Conservation (phyloP, 53 echinoderm and acorn worm species). For the Crossaster papposus region DNA sequence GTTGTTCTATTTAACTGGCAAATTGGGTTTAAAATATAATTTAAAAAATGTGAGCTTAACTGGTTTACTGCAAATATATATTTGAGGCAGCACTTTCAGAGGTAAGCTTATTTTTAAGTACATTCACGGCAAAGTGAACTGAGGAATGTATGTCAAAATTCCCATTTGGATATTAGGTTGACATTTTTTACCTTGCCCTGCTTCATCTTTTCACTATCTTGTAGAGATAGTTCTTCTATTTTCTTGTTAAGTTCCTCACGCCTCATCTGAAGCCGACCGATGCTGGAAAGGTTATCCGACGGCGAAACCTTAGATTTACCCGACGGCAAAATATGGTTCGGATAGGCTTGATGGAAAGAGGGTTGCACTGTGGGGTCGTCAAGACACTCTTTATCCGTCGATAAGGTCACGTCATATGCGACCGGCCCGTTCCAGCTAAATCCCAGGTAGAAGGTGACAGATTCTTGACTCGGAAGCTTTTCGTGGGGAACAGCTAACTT, state of each 20-base stretch:
- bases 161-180: no score
- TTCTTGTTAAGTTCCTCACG: background rate
- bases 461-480: slow-evolving; percentile 40
- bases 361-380: background rate
- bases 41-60: no score
- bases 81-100: no score
- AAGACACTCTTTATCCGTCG: background rate
- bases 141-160: no score
- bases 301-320: background rate
- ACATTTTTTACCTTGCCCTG: background rate
- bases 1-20: no score
- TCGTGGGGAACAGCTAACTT: slow-evolving; percentile 34
- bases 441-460: slow-evolving; percentile 59
- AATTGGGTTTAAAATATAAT: no score
- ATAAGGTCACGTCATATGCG: slow-evolving; percentile 52
- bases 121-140: no score
- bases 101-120: no score
- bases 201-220: background rate
- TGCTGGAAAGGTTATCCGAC: background rate
- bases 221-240: background rate
- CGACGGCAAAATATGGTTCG: background rate
- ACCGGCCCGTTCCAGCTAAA: slow-evolving; percentile 72
- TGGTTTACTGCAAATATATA: no score
- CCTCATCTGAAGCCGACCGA: background rate
- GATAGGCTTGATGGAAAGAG: slow-evolving; percentile 22